Base-by-base conservation (phyloP, 2,888 invertebrate species). In the Dicyrtomina minuta region DNA sequence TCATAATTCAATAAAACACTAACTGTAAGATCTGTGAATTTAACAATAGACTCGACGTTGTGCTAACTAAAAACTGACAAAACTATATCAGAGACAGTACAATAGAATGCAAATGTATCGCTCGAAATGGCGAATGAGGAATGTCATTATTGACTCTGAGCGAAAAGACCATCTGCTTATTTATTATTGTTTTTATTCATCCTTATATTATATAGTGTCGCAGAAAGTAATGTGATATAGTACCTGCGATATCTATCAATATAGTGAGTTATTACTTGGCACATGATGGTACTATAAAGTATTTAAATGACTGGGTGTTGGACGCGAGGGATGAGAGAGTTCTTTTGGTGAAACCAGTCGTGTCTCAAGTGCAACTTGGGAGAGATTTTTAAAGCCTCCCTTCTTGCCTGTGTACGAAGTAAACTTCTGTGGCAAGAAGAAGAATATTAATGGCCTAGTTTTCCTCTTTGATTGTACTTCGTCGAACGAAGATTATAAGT, bases 401-500 rank as follows among this genome's bases (percentile, higher is more conserved):
- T 13, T 33, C 15, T 51, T 46, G 26, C 61, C 49, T 43, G 55
- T 43, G 55, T 56, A 27, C 43, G 43, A 65, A 65, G 55, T 26
- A 65, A 65, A 65, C 43, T 43, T 39, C 24, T 56, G 55, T n/a
- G 53, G 65, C 43, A 65, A 65, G 65, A 56, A 65, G 65, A 56
- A 24, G 51, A 55, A 65, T 43, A 65, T 56, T 70, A 59, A 60
- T 70, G 70, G 66, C 70, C 70, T 70, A 70, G 70, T 70, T 70
- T 61, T 70, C 69, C 44, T 70, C 66, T 59, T 56, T 67, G 39
- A 46, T 55, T 68, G 61, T 55, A 43, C 65, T 43, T 53, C 56
- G 43, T 65, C 55, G 55, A 55, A 55, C 55, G 24, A 65, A 65
- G 65, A 55, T 65, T 65, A 44, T 53, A 65, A 65, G 65, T 65